Base-by-base conservation (phyloP, 2,888 invertebrate genomes). In the Resseliella maxima region DNA sequence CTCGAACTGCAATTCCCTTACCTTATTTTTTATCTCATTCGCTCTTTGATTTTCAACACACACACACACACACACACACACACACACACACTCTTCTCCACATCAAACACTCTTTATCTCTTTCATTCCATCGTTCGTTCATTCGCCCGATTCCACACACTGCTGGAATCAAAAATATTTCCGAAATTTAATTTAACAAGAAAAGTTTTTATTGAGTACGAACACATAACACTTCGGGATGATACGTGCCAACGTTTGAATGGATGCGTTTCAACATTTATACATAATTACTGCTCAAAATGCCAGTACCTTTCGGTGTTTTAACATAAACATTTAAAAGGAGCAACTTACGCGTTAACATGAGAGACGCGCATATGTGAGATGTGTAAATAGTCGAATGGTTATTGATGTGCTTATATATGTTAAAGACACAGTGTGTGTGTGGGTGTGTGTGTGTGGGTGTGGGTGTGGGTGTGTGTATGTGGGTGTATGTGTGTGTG, bases 161-260 rank as follows among this genome's bases (percentile, higher is more conserved):
- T 27, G 59, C 24, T 24, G n/a, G 24, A 59, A 59, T 59, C 59
- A 59, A 72, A 31, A 72, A 72, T 31, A 31, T 31, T 72, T 72
- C 31, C 31, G 31, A 72, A 72, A 72, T n/a, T 72, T 72, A 72
- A 72, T 72, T 72, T 72, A 72, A 8, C 31, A 31, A 35, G 72
- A 72, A 72, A 72, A 72, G 72, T 72, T 59, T 59, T 59, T 59
- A 59, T 59, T 72, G 72, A 72, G 31, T 72, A 72, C 72, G 72
- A 31, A 72, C 31, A 72, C 31, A 72, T 72, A 72, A 72, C 35
- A 21, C 15, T 21, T 31, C 15, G 72, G 31, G 72, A 72, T 72
- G 72, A 72, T 27, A 72, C 15, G 31, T 72, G 72, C 15, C 72
- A 72, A n/a, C 72, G 72, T 31, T 31, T 35, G 46, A 50, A 18